Base-by-base conservation (phyloP, 2,797 vertebrate species). In the Alca torda region DNA sequence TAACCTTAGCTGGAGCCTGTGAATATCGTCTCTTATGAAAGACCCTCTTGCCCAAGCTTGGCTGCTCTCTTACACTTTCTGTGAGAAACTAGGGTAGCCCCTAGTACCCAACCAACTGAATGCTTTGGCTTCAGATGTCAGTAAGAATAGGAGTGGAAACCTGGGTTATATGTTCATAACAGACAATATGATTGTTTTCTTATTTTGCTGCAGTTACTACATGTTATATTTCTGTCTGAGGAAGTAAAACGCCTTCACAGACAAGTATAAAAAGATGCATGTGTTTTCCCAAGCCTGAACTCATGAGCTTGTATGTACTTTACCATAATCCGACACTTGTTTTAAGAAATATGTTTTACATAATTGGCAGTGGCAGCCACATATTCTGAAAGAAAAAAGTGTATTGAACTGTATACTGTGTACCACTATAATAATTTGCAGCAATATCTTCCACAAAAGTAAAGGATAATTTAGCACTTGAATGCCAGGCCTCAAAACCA, bases 331-430 rank as follows among this genome's bases (percentile, higher is more conserved):
- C 81, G 65, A 78, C 11, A 25, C 21, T 54, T 84, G 51, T 16
- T 80, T 37, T 68, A 92, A 82, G 53, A 91, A 89, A 94, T 83
- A n/a, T 14, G 26, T 85, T 92, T 91, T 70, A 64, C 21, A 13
- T 72, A 91, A 91, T 68, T 91, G 75, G 39, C 87, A 87, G 68
- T 77, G 92, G n/a, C 89, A 93, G 50, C 26, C 81, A 73, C 43
- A 24, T 50, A 80, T 81, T 89, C 72, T 64, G 50, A 89, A 69
- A 75, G 25, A 16, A 95, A 77, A 91, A 79, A 39, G 46, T 41
- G 2, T 74, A 50, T 77, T 70, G 60, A 89, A 54, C 1, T 37
- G 24, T 79, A 61, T 37, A 18, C n/a, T 31, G 10, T 69, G 37
- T 72, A 80, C 83, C 68, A 72, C 30, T 54, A 60, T 59, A 64